Evolutionary conservation across 2,113 vertebrate genomes (phyloP).

Genomic region (Vulpes lagopus): DNA sequence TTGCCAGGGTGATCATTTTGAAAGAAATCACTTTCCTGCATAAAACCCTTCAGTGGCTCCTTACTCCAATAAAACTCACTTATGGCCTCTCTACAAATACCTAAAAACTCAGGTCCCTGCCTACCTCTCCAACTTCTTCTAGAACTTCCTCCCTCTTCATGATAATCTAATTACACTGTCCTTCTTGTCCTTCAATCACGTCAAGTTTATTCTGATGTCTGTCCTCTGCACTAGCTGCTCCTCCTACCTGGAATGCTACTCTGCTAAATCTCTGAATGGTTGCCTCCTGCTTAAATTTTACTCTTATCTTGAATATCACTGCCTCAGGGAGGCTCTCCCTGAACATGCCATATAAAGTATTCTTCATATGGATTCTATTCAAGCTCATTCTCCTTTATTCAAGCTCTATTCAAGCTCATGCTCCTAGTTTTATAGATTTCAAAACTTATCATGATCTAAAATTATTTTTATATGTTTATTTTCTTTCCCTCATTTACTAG

Average conservation of each 20-base stretch:
- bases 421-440: not conserved
- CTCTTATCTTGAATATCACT: not conserved
- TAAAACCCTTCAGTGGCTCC: not conserved
- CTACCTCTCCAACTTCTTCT: not conserved
- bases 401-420: not conserved
- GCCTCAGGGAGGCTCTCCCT: not conserved
- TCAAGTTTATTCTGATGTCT: not conserved
- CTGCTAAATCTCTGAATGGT: not conserved
- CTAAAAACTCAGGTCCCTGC: not conserved
- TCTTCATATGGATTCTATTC: not conserved
- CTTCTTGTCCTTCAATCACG: not conserved
- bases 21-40: not conserved
- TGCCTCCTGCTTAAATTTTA: not conserved
- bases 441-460: not conserved
- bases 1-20: not conserved
- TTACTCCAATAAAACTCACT: not conserved
- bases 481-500: not conserved
- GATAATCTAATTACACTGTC: not conserved
- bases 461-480: not conserved
- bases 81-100: not conserved
- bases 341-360: not conserved
- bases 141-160: not conserved
- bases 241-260: not conserved
- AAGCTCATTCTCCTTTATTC: not conserved
- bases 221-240: not conserved